Percentiles rank a stretch among this genome's conserved stretches.
These are phyloP conservation scores for Styela clava DNA, from an alignment of 23 tunicate species.

Conservation along the genomic window DNA sequence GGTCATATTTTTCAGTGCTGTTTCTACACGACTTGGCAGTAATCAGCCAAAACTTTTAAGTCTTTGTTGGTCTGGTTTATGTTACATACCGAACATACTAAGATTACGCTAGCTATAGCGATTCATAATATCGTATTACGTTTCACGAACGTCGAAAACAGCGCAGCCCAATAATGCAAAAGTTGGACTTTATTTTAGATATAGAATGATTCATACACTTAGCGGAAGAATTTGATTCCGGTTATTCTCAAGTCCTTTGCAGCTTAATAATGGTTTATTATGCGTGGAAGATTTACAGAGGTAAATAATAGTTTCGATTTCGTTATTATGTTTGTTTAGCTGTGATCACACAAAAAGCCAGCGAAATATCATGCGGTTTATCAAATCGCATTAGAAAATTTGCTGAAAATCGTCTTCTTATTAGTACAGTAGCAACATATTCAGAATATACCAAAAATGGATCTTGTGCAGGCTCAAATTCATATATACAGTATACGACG, in stretches of 20 bases:
- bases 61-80: background rate
- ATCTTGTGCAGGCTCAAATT: too few relatives aligned
- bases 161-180: background rate
- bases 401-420: too few relatives aligned
- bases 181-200: background rate
- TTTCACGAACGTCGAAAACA: background rate
- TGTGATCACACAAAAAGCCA: too few relatives aligned
- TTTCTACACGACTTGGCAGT: background rate
- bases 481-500: too few relatives aligned
- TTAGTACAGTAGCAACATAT: too few relatives aligned
- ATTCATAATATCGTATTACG: slow-evolving; percentile 29
- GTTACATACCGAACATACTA: background rate
- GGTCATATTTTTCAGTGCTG: background rate
- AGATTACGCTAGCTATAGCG: background rate
- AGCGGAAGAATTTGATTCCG: background rate
- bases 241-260: background rate
- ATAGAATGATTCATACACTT: background rate
- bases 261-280: background rate
- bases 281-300: background rate
- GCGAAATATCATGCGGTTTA: too few relatives aligned
- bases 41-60: background rate
- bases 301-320: too few relatives aligned
- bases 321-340: too few relatives aligned
- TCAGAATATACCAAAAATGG: too few relatives aligned
- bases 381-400: too few relatives aligned